Evolutionary conservation across 2,113 vertebrate species (phyloP), one percentile per base, ranked within the genome.

Genomic region (Catharus bicknelli): DNA sequence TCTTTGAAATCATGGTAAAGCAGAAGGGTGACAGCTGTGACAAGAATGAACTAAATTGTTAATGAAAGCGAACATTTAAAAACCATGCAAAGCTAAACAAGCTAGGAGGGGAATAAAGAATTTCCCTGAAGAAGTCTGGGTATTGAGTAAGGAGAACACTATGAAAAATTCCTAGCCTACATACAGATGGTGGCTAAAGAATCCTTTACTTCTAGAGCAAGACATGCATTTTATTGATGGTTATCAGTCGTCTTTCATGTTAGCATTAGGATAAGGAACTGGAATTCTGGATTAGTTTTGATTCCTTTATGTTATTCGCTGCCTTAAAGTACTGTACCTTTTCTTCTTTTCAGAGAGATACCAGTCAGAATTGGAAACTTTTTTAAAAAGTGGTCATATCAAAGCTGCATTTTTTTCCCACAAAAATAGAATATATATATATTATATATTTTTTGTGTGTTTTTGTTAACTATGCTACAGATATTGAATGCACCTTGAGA

Each of bases 401-500:
- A 96, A 97, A 98, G 97, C 97, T 97, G 96, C 96, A 96, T 98
- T 98, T 97, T 97, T 98, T 97, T 90, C 96, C 97, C 97, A 97
- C 97, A 96, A 96, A 92, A 97, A 97, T 97, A 98, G 96, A 98
- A 53, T 53, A 97, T 95, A 98, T 98, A 98, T 98, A 97, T 97
- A 79, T 84, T 98, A 98, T 38, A 38, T 38, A 66, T 98, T 96
- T 97, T 95, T 96, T 98, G 97, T 97, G 97, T 97, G 97, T 97
- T 97, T 98, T 97, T 98, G 98, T 98, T 98, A 98, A 98, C 97
- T 97, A 97, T 88, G 95, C 98, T 98, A 98, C 97, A 97, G 91
- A 97, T 98, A 98, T 95, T 97, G 97, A 98, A 98, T 97, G 98
- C 98, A 98, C 98, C 97, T 98, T 98, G 97, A 98, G 96, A 97